Conservation (phyloP, 2,113 vertebrate species). For the Caranx melampygus region DNA sequence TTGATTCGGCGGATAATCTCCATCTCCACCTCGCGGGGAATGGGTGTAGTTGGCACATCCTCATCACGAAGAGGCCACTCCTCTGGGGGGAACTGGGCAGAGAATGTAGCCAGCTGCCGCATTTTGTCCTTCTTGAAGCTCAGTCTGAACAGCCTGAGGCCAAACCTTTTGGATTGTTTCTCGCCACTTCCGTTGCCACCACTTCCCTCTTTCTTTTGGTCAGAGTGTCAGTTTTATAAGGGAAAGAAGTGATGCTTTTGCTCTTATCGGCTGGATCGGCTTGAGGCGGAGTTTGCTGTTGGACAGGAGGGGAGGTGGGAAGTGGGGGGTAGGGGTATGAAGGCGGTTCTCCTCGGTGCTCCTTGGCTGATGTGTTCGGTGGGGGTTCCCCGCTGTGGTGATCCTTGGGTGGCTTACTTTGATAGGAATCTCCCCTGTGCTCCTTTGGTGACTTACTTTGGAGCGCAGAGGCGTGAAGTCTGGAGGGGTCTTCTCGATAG, state of each 20-base stretch:
- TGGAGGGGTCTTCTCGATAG: conserved; percentile 92
- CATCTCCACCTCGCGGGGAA: conserved; percentile 97
- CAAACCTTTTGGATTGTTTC: conserved; percentile 98
- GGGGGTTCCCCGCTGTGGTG: conserved; percentile 84
- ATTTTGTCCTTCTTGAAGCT: conserved; percentile 99
- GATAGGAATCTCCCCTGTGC: conserved; percentile 90
- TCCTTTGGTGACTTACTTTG: conserved; percentile 95
- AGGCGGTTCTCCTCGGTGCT: conserved; percentile 89
- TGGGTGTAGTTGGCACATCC: conserved; percentile 92
- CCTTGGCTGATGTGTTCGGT: conserved; percentile 86
- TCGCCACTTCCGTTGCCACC: conserved; percentile 85
- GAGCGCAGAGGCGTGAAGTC: conserved; percentile 90
- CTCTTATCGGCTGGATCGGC: conserved; percentile 91
- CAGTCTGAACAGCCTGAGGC: conserved; percentile 95
- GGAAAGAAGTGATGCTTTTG: conserved; percentile 94
- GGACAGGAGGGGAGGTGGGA: conserved; percentile 90
- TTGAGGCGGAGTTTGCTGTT: conserved; percentile 83
- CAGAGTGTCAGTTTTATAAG: conserved; percentile 94
- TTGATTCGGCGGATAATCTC: conserved; percentile 98
- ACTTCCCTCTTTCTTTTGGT: conserved; percentile 93
- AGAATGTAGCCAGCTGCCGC: conserved; percentile 97
- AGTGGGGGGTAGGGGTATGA: conserved; percentile 85
- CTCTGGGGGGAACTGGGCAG: conserved; percentile 97
- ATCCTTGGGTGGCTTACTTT: conserved; percentile 92
- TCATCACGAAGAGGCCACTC: conserved; percentile 98